A percentile compares a stretch with the other conserved stretches of the same genome.
These are phyloP conservation scores for Exocentrus adspersus DNA, from an alignment of 2,888 invertebrate genomes.

Conservation along the genomic window DNA sequence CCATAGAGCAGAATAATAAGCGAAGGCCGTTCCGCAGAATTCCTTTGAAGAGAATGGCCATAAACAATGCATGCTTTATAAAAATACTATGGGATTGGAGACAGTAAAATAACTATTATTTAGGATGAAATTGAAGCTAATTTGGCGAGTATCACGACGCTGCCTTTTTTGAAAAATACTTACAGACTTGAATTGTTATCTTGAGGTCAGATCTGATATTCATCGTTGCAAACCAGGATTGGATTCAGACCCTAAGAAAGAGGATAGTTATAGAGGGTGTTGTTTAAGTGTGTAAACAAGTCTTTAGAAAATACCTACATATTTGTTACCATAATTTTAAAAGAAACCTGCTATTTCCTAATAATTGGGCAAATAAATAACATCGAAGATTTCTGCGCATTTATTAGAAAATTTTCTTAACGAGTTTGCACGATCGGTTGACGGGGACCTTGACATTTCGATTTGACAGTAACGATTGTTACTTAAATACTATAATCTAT, in stretches of 20 bases:
- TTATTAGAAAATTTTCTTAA: neutral
- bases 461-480: neutral
- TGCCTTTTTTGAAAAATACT: no score
- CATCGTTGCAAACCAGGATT: no score
- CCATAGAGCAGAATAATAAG: neutral
- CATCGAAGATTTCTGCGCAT: neutral
- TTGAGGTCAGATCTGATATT: no score
- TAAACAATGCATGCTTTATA: neutral
- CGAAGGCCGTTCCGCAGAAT: neutral
- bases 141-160: neutral
- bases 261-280: no score
- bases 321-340: no score
- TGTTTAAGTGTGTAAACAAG: no score
- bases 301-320: no score
- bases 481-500: neutral
- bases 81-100: neutral
- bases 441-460: neutral
- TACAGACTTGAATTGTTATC: no score
- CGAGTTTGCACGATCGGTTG: neutral
- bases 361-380: neutral
- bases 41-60: neutral
- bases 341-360: no score
- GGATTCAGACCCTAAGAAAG: no score
- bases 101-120: neutral
- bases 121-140: neutral